These are phyloP conservation scores for Apomyelois bistriatella DNA, from an alignment of 2,888 invertebrate genomes.

Conservation along the genomic window DNA sequence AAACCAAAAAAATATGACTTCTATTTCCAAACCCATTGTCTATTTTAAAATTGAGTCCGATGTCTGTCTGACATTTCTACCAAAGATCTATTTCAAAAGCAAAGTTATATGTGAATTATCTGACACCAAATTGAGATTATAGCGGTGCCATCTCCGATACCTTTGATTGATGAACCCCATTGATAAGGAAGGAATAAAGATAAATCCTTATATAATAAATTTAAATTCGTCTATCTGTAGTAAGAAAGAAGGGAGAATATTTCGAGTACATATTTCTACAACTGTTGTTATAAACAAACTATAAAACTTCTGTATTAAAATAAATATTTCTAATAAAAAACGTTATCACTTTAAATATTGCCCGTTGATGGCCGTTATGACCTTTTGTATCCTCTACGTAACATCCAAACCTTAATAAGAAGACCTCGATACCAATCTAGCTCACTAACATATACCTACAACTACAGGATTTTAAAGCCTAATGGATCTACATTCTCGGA, in stretches of 20 bases:
- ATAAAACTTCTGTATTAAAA: conserved; percentile 29
- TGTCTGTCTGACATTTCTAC: too few species aligned
- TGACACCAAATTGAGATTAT: not conserved
- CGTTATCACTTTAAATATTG: conserved; percentile 37
- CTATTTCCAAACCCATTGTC: too few species aligned
- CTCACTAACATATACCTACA: conserved; percentile 5
- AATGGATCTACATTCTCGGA: conserved; percentile 62
- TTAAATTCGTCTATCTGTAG: not conserved
- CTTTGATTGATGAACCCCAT: too few species aligned
- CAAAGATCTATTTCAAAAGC: not conserved
- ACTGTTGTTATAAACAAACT: conserved; percentile 21
- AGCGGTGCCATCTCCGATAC: too few species aligned
- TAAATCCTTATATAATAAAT: not conserved
- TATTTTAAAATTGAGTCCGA: too few species aligned
- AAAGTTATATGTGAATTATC: not conserved
- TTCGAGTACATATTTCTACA: conserved; percentile 15
- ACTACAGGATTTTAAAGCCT: conserved; percentile 44
- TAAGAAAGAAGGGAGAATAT: not conserved
- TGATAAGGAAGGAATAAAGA: not conserved
- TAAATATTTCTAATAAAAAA: conserved; percentile 36
- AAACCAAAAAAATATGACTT: too few species aligned
- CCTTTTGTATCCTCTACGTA: conserved; percentile 31
- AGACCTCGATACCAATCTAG: not conserved
- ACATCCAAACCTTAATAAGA: conserved; percentile 24
- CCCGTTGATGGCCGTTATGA: conserved; percentile 28